These are phyloP conservation scores for Phalacrocorax carbo DNA, from an alignment of 2,113 vertebrate species.

Conservation along the genomic window DNA sequence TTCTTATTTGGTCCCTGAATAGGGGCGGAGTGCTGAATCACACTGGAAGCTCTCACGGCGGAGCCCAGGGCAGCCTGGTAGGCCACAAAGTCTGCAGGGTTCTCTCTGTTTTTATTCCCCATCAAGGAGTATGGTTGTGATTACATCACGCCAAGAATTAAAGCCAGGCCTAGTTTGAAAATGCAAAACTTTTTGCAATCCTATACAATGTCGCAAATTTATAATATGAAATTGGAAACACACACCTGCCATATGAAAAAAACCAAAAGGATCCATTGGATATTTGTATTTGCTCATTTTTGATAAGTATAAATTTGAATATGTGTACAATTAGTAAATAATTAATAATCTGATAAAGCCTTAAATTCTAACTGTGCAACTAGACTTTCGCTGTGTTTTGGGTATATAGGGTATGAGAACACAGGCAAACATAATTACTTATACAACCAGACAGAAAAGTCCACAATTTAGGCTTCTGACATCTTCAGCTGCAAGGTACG, in stretches of 20 bases:
- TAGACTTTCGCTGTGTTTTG: not conserved
- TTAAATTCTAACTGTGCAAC: not conserved
- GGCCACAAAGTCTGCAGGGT: not conserved
- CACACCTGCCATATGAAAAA: not conserved
- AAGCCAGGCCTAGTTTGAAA: conserved; percentile 15
- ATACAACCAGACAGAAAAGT: not conserved
- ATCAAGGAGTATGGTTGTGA: not conserved
- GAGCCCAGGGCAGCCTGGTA: not conserved
- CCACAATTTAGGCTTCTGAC: not conserved
- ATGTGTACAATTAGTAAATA: not conserved
- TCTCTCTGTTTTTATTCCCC: not conserved
- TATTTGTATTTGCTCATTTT: not conserved
- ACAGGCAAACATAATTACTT: not conserved
- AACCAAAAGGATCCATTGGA: not conserved
- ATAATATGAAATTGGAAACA: not conserved
- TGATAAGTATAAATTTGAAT: not conserved
- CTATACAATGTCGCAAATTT: not conserved
- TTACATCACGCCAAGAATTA: conserved; percentile 21
- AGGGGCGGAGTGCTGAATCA: conserved; percentile 19
- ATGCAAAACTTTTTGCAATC: not conserved
- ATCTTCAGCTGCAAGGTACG: not conserved
- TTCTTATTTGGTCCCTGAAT: conserved; percentile 47
- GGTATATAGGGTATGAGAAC: not conserved
- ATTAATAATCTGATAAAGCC: not conserved
- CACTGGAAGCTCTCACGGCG: not conserved